These are phyloP conservation scores for Lydus trimaculatus DNA, from an alignment of 2,888 invertebrate species.

Conservation along the genomic window DNA sequence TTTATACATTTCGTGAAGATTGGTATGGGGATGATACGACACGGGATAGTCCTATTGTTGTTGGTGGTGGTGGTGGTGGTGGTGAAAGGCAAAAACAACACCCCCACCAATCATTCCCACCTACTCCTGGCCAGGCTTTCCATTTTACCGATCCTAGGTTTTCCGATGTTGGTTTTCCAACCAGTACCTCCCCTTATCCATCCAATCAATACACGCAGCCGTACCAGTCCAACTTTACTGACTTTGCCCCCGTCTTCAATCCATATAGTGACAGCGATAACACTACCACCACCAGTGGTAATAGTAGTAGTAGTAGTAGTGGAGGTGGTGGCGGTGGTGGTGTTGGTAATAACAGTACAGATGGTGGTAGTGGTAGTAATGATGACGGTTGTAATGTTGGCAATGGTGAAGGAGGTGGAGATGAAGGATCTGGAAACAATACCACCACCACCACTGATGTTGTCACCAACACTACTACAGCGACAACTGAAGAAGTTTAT, in stretches of 20 bases:
- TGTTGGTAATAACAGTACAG: neutral
- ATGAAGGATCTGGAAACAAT: constrained; percentile 46
- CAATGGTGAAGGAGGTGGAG: constrained; percentile 41
- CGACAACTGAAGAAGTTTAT: constrained; percentile 35
- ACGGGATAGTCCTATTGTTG: constrained; percentile 33
- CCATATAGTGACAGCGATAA: constrained; percentile 53
- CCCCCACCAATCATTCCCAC: constrained; percentile 47
- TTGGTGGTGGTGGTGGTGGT: neutral
- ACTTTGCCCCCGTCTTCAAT: constrained; percentile 60
- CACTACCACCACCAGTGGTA: neutral
- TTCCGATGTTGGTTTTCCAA: constrained; percentile 52
- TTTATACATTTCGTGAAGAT: constrained; percentile 68
- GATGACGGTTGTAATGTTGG: neutral
- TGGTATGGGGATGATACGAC: constrained; percentile 65
- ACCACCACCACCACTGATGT: neutral
- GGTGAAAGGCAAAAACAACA: constrained; percentile 40
- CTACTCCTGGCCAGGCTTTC: constrained; percentile 52
- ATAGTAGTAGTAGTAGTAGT: neutral
- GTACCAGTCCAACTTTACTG: constrained; percentile 53
- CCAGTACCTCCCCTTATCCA: constrained; percentile 43
- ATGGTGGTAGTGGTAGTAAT: neutral
- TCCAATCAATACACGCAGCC: constrained; percentile 55
- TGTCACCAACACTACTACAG: neutral
- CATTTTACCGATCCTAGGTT: constrained; percentile 57
- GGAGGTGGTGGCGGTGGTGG: neutral